Evolutionary conservation across 2,113 vertebrate species (phyloP).

Genomic region (Laticauda colubrina): DNA sequence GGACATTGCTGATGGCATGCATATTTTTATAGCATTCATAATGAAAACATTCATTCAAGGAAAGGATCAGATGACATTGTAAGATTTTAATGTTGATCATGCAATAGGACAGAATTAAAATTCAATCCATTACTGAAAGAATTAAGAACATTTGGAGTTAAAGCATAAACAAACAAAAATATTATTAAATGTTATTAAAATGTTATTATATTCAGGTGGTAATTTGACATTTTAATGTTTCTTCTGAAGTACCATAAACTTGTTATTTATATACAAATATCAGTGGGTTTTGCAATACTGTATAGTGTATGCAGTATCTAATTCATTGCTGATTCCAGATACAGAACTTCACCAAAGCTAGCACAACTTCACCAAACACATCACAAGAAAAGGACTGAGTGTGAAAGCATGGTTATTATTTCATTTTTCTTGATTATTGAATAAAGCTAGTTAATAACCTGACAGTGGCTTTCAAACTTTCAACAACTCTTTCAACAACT

Average conservation of each 20-base stretch:
- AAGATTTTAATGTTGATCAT: neutral
- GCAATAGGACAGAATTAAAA: neutral
- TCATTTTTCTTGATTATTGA: neutral
- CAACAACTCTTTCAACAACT: neutral
- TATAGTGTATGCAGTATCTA: neutral
- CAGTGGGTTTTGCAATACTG: neutral
- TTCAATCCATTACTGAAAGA: neutral
- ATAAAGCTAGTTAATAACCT: neutral
- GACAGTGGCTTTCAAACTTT: neutral
- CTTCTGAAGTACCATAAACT: neutral
- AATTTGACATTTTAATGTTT: constrained; percentile 14
- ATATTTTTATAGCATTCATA: neutral
- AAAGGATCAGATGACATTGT: neutral
- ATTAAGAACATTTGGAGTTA: neutral
- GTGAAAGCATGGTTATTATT: neutral
- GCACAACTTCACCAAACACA: neutral
- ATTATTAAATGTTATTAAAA: neutral
- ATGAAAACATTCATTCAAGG: neutral
- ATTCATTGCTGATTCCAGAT: neutral
- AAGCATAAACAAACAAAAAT: neutral
- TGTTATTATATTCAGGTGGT: neutral
- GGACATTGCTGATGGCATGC: neutral
- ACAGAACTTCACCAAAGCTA: neutral
- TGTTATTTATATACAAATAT: neutral
- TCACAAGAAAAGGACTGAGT: neutral